Base-by-base conservation (phyloP, 2,888 invertebrate species). In the Hofmannophila pseudospretella region DNA sequence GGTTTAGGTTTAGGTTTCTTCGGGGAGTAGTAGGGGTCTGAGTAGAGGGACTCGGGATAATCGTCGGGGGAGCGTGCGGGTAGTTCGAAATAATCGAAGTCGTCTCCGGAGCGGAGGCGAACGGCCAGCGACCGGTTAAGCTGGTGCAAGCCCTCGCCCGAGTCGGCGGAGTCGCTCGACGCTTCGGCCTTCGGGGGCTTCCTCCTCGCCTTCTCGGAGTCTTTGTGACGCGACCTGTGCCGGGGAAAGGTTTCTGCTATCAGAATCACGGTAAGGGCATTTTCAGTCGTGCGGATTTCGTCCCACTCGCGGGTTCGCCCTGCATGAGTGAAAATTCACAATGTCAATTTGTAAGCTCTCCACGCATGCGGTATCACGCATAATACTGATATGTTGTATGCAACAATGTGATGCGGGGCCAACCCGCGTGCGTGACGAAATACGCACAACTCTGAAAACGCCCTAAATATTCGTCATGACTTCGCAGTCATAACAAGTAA, bases 51-150 rank as follows among this genome's bases (percentile, higher is more conserved):
- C n/a, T 85, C 80, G 32, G 78, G 75, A 0, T 76, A 57, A 36
- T 72, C 67, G 1, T 72, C 72, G 33, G 79, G 67, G 5, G 81
- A 75, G 1, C 77, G 66, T 0, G 64, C 41, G 1, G 75, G 77
- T 0, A 88, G 86, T 32, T 89, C 88, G 59, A 90, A 90, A 56
- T 90, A 90, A 40, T 89, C 88, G 57, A 91, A 90, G 57, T 90
- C 89, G 68, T 90, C 90, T 32, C 81, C 81, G 20, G 89, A 51
- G 41, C 84, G 75, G 38, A 90, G 87, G 56, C 89, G 89, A 32
- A 90, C 67, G 4, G 88, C 77, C 37, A 89, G 71, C 0, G 89
- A 88, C 11, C 88, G 82, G 61, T 81, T 87, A 4, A 87, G 56
- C 2, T 73, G 56, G 30, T 88, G 85, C 11, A 89, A 72, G 42